Evolutionary conservation across 2,113 vertebrate genomes (phyloP), one percentile per base, ranked within the genome.

Genomic region (Deroptyus accipitrinus): DNA sequence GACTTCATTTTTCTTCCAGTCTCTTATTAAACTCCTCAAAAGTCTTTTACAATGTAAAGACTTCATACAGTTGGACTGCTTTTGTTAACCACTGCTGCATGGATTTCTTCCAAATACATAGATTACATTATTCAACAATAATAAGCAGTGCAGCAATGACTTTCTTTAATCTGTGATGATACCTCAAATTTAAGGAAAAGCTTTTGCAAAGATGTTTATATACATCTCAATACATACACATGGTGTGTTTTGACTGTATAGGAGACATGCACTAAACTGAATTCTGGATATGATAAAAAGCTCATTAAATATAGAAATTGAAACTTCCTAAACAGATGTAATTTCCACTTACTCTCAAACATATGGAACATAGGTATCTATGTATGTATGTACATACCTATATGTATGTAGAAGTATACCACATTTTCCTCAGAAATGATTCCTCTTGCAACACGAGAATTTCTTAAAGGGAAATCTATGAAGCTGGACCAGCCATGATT

Each of bases 31-130:
- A 61, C 9, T 83, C 87, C 62, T 69, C 48, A 52, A 83, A 89
- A 87, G 13, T 8, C 66, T 92, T 92, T 92, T 55, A 28, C 92
- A 94, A 90, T 63, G 19, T 84, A 89, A 91, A 64, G 64, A 90
- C 59, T 33, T 55, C 44, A 27, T 5, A 12, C 44, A 70, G 39
- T 33, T 7, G 7, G n/a, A 66, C 74, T 55, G 48, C 31, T 62
- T 84, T 88, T 44, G 37, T 62, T 72, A 57, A 62, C 37, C 68
- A 30, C 33, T 44, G 63, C 46, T 74, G 52, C 23, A 76, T 5
- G 57, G 62, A 78, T 42, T 84, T 25, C 51, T 87, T 94, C 48
- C 35, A 90, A 66, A 52, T 20, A 41, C 9, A 19, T n/a, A 59
- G 57, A 35, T 59, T 35, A 24, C 22, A 35, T 59, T 59, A 59